These are phyloP conservation scores for Metellina segmentata DNA, from an alignment of 2,888 invertebrate species.

Conservation along the genomic window DNA sequence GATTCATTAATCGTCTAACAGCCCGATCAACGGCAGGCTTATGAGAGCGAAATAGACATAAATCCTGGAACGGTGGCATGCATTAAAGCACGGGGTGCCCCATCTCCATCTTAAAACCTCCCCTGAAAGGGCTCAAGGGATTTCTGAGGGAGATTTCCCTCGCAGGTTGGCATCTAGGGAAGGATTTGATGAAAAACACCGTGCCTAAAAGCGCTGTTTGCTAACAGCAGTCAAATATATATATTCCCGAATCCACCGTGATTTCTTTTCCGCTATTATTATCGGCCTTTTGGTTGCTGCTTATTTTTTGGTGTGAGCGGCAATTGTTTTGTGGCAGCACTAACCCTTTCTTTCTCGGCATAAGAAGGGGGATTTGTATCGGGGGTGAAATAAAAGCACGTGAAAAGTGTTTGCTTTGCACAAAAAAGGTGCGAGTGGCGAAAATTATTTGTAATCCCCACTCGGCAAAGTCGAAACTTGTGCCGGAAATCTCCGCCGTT, in stretches of 20 bases:
- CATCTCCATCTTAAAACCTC: conserved; percentile 39
- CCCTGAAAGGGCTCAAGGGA: conserved; percentile 65
- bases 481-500: conserved; percentile 7
- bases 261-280: conserved; percentile 68
- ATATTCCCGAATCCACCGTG: conserved; percentile 49
- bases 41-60: not conserved
- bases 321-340: conserved; percentile 4
- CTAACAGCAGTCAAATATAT: conserved; percentile 47
- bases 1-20: not conserved
- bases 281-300: conserved; percentile 60
- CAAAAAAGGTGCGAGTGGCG: conserved; percentile 32
- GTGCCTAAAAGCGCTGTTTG: conserved; percentile 8
- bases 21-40: not conserved
- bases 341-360: conserved; percentile 24
- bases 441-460: conserved; percentile 76
- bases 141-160: conserved; percentile 56
- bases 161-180: conserved; percentile 31
- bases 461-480: conserved; percentile 36
- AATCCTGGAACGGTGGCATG: not conserved
- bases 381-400: conserved; percentile 54
- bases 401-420: conserved; percentile 72
- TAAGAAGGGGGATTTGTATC: conserved; percentile 59
- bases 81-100: conserved; percentile 4
- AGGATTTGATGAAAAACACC: conserved; percentile 72
- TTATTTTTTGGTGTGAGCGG: not conserved